Evolutionary conservation across 2,113 vertebrate genomes (phyloP).

Genomic region (Malurus cyaneus): DNA sequence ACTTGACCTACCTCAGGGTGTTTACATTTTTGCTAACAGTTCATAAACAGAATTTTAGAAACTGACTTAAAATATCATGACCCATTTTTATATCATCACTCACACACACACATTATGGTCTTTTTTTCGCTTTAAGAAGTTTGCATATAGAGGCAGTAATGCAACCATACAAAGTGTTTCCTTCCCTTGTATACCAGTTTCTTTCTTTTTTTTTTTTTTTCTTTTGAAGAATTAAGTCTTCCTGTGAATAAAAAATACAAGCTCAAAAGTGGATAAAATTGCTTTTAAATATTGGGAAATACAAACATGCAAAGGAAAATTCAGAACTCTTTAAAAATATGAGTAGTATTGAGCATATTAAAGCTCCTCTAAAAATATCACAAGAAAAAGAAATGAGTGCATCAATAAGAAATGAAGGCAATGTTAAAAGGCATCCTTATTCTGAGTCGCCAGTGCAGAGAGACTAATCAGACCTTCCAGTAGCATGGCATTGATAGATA

Average conservation of each 20-base stretch:
- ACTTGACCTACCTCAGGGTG: not conserved
- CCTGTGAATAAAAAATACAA: not conserved
- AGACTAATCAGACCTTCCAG: not conserved
- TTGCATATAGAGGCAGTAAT: not conserved
- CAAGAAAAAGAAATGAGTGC: not conserved
- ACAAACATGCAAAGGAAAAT: not conserved
- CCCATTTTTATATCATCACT: not conserved
- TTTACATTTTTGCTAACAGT: not conserved
- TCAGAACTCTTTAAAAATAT: not conserved
- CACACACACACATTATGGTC: not conserved
- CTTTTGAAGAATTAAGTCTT: not conserved
- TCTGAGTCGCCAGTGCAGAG: not conserved
- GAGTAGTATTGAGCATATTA: not conserved
- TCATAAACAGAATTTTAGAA: not conserved
- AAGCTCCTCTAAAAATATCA: conserved; percentile 15
- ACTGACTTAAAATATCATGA: not conserved
- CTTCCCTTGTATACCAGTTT: not conserved
- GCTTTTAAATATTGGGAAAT: not conserved
- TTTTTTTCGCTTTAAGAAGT: not conserved
- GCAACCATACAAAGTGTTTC: not conserved
- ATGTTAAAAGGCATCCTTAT: not conserved
- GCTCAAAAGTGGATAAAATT: not conserved
- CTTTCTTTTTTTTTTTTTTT: not conserved
- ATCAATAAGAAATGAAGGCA: conserved; percentile 18
- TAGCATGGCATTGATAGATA: not conserved